Percentiles rank a stretch among this genome's conserved stretches.
Conservation (phyloP, 2,797 vertebrate species). For the Ispidina lecontei region DNA sequence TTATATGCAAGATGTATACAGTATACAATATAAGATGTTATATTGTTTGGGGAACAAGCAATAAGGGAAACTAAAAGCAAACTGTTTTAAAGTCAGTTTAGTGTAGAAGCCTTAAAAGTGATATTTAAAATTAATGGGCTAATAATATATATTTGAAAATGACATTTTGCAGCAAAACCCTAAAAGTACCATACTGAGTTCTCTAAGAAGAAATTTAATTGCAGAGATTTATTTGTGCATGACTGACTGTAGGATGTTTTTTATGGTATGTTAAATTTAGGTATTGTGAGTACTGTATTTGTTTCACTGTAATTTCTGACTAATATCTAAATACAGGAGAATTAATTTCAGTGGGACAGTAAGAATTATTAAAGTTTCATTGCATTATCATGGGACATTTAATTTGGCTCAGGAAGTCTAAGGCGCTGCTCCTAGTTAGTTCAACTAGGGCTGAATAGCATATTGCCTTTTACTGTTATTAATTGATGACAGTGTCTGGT, state of each 20-base stretch:
- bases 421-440: not conserved
- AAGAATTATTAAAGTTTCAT: not conserved
- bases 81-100: not conserved
- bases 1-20: too few species aligned
- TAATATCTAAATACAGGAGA: conserved; percentile 10
- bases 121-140: not conserved
- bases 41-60: not conserved
- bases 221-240: conserved; percentile 24
- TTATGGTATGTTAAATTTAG: conserved; percentile 19
- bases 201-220: not conserved
- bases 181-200: not conserved
- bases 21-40: not conserved
- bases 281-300: not conserved
- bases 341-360: not conserved
- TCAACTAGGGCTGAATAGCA: not conserved
- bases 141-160: conserved; percentile 31
- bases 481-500: not conserved
- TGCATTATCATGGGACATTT: not conserved
- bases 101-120: not conserved
- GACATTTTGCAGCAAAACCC: not conserved
- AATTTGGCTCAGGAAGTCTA: not conserved
- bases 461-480: not conserved
- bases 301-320: conserved; percentile 1
- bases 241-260: not conserved
- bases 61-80: not conserved